Conservation (phyloP, 2,797 vertebrate species). For the Anguilla pacifica region DNA sequence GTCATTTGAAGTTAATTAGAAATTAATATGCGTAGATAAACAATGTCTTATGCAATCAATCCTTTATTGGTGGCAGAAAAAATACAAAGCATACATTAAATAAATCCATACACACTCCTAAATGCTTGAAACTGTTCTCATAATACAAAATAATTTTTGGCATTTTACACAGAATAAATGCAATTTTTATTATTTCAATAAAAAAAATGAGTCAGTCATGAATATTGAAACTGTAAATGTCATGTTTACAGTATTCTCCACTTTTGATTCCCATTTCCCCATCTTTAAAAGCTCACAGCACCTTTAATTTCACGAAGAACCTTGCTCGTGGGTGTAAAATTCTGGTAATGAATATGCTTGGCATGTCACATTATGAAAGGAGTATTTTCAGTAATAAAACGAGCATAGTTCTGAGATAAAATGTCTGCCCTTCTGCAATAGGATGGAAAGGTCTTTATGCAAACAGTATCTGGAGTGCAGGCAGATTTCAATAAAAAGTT, state of each 20-base stretch:
- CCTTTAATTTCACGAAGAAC: not conserved
- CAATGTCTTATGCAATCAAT: not conserved
- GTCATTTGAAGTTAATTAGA: not conserved
- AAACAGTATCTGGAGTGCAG: not conserved
- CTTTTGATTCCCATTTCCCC: not conserved
- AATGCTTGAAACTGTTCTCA: not conserved
- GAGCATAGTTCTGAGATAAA: not conserved
- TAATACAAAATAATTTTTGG: conserved; percentile 10
- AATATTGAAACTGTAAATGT: not conserved
- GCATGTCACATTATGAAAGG: not conserved
- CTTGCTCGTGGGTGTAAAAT: not conserved
- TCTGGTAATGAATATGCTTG: not conserved
- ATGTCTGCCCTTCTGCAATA: not conserved
- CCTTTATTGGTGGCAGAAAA: conserved; percentile 21
- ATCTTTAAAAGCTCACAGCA: not conserved
- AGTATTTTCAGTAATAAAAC: not conserved
- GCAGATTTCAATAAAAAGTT: not conserved
- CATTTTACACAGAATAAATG: conserved; percentile 1
- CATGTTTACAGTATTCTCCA: not conserved
- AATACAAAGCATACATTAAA: conserved; percentile 13
- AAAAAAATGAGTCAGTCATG: not conserved
- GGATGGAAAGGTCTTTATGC: not conserved
- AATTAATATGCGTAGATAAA: not conserved
- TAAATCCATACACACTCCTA: not conserved
- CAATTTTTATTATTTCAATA: not conserved